Base-by-base conservation (phyloP, 2,888 invertebrate species). In the Lasioglossum morio region DNA sequence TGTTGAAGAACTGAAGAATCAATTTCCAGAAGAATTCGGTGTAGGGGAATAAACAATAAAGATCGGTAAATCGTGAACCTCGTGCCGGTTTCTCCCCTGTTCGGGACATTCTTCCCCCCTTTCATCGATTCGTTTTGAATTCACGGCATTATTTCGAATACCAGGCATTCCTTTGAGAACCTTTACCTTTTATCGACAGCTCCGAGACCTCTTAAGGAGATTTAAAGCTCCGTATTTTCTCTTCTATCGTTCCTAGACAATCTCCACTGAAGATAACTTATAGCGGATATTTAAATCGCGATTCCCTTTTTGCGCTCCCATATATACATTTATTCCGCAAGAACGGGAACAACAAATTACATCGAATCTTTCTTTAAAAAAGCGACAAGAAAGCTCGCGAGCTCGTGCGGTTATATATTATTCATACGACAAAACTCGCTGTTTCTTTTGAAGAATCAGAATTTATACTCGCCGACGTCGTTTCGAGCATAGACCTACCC, bases 61-160 rank as follows among this genome's bases (percentile, higher is more conserved):
- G 79, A 84, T 53, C 69, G 69, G 30, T 43, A 48, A 73, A 78
- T 76, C 53, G 73, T 60, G 85, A 78, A 82, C 74, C 79, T 81
- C 76, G 57, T 43, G 57, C 79, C 82, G 84, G 77, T 79, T 87
- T 85, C 85, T 85, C 82, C 81, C 79, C 79, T 84, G 74, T 77
- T 74, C 30, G 23, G 48, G 57, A 19, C 27, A 60, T 23, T 14
- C 37, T 63, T 77, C 79, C 57, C 74, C 53, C 75, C 46, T 87
- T 57, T 27, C 75, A 46, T 34, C 73, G 75, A 83, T 78, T 79
- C 76, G 60, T 74, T 46, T 60, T 60, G 77, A 82, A 90, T 82
- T 85, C 82, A 63, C 78, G 82, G 70, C 84, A 80, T 87, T 81
- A 86, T 88, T 88, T 82, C 89, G 73, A 90, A 90, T 90, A 74